These are phyloP conservation scores for Microctenopoma lineatum DNA, from an alignment of 2,797 vertebrate species.

Conservation along the genomic window DNA sequence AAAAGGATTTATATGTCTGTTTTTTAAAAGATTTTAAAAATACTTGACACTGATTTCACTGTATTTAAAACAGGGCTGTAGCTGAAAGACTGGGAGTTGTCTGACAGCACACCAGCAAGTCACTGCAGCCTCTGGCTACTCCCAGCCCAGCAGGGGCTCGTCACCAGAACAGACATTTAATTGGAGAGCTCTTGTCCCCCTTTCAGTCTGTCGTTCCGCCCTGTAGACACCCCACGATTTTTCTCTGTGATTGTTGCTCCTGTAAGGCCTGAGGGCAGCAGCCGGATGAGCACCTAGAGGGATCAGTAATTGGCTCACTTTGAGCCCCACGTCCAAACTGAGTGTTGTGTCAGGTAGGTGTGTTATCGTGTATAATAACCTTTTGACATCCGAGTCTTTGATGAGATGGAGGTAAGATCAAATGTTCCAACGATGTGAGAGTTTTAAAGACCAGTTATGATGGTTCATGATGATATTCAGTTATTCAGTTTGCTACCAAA, in stretches of 20 bases:
- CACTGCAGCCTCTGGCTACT: conserved; percentile 56
- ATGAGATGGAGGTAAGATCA: conserved; percentile 32
- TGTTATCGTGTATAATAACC: conserved; percentile 37
- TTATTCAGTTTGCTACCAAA: too few species aligned
- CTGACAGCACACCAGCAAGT: conserved; percentile 47
- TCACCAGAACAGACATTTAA: conserved; percentile 79
- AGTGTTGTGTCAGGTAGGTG: conserved; percentile 53
- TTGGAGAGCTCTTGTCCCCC: conserved; percentile 75
- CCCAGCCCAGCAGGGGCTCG: conserved; percentile 61
- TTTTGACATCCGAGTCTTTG: conserved; percentile 51
- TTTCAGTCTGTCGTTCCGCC: conserved; percentile 61
- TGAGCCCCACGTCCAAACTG: conserved; percentile 55
- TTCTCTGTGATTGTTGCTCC: conserved; percentile 74
- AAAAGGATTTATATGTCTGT: neutral
- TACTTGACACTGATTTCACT: accelerated
- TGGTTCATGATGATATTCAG: neutral
- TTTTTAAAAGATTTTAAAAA: too few species aligned
- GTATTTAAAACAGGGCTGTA: conserved; percentile 16
- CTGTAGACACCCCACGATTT: conserved; percentile 74
- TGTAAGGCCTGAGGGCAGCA: conserved; percentile 87
- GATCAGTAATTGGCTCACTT: conserved; percentile 88
- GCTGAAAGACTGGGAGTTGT: conserved; percentile 24
- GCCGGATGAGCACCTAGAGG: conserved; percentile 84
- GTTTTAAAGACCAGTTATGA: neutral
- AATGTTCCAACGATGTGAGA: conserved; percentile 1